A percentile compares a stretch with the other conserved stretches of the same genome.
Evolutionary conservation across 2,888 invertebrate genomes (phyloP).

Genomic region (Erpobdella octoculata): DNA sequence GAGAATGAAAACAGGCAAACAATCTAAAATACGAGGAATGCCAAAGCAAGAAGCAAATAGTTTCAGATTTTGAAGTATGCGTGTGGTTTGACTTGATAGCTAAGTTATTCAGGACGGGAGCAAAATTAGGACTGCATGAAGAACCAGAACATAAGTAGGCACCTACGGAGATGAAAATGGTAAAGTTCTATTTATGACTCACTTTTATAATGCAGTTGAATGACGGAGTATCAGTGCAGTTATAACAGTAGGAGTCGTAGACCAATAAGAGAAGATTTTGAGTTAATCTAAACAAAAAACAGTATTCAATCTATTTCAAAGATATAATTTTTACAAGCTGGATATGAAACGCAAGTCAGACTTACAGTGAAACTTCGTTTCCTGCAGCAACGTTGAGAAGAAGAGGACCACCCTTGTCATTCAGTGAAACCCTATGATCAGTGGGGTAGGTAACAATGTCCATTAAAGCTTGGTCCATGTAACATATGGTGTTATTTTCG

Average conservation of each 20-base stretch:
- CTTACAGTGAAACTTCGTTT: background rate
- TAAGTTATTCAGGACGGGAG: too few species aligned
- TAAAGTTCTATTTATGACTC: too few species aligned
- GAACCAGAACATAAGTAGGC: too few species aligned
- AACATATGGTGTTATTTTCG: conserved; percentile 8
- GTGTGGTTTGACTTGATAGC: too few species aligned
- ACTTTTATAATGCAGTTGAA: background rate
- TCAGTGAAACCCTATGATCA: background rate
- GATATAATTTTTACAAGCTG: background rate
- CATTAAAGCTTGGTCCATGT: background rate
- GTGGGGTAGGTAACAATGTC: background rate
- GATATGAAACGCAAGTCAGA: too few species aligned
- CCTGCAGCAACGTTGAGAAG: background rate
- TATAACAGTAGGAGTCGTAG: background rate
- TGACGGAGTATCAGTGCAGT: background rate
- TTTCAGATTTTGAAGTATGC: too few species aligned
- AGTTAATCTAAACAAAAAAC: background rate
- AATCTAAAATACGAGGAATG: too few species aligned
- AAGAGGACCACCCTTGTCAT: background rate
- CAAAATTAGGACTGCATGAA: too few species aligned
- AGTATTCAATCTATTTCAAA: background rate
- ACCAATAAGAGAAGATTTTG: background rate
- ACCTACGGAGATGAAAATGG: too few species aligned
- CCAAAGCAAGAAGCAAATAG: too few species aligned
- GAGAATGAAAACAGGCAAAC: background rate